These are phyloP conservation scores for Nephila pilipes DNA, from an alignment of 1,140 invertebrate genomes.

Conservation along the genomic window DNA sequence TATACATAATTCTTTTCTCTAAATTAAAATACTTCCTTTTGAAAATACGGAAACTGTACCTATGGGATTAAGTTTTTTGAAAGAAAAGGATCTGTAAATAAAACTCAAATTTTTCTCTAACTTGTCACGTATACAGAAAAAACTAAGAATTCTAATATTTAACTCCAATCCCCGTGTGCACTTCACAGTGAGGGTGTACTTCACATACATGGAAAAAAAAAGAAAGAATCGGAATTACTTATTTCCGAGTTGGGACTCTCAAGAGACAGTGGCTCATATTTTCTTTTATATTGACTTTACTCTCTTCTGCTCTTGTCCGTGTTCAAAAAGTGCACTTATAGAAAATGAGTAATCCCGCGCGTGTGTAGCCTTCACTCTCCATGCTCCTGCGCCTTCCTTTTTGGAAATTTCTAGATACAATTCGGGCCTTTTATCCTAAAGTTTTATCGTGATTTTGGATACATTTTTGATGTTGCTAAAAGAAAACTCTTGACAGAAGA, in stretches of 20 bases:
- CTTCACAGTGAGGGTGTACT: slow-evolving; percentile 4
- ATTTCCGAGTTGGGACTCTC: slow-evolving; percentile 35
- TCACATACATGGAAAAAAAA: neutral
- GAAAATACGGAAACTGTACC: neutral
- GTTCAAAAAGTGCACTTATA: slow-evolving; percentile 70
- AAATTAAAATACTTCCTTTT: neutral
- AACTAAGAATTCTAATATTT: slow-evolving; percentile 13
- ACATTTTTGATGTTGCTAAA: slow-evolving; percentile 41
- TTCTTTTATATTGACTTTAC: slow-evolving; percentile 56
- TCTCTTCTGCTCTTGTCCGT: slow-evolving; percentile 30
- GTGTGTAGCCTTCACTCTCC: slow-evolving; percentile 9
- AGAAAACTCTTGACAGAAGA: slow-evolving; percentile 11
- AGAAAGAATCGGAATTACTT: slow-evolving; percentile 3
- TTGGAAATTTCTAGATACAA: slow-evolving; percentile 55
- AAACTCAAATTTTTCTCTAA: slow-evolving; percentile 28
- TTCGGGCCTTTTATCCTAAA: slow-evolving; percentile 40
- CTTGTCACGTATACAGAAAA: neutral
- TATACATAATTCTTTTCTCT: neutral
- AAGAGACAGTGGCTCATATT: neutral
- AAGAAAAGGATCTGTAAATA: neutral
- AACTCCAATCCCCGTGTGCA: neutral
- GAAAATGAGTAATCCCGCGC: slow-evolving; percentile 57
- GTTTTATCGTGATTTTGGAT: slow-evolving; percentile 50
- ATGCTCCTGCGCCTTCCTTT: slow-evolving; percentile 10
- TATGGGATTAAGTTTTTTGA: neutral